These are phyloP conservation scores for Drosophila kanapiae DNA, from an alignment of 1,140 invertebrate genomes.

Conservation along the genomic window DNA sequence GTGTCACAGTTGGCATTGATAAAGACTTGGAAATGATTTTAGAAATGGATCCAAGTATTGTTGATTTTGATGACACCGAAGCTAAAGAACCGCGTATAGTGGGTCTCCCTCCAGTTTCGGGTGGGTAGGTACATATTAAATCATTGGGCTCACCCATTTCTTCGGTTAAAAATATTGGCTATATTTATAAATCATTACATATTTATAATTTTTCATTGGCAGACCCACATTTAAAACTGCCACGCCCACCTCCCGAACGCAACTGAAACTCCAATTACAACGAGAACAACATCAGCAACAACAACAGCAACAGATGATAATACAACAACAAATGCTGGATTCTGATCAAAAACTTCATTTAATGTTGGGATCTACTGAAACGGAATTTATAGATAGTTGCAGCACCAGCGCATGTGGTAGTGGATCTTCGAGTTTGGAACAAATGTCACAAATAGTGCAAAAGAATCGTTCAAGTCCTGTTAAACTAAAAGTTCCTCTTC, in stretches of 20 bases:
- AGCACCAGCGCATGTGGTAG: constrained; percentile 56
- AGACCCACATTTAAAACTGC: constrained; percentile 93
- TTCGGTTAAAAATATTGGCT: background rate
- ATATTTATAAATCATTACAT: background rate
- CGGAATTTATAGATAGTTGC: constrained; percentile 43
- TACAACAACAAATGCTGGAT: constrained; percentile 86
- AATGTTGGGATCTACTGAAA: constrained; percentile 36
- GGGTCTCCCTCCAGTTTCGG: constrained; percentile 80
- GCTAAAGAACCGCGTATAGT: constrained; percentile 57
- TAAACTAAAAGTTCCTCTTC: constrained; percentile 86
- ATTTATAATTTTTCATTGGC: background rate
- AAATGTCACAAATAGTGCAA: constrained; percentile 43
- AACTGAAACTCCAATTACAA: constrained; percentile 94
- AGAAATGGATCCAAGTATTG: constrained; percentile 88
- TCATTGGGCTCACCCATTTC: background rate
- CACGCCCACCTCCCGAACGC: constrained; percentile 92
- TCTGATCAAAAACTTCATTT: constrained; percentile 58
- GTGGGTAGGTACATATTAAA: constrained; percentile 74
- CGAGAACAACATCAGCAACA: constrained; percentile 91
- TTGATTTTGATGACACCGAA: constrained; percentile 85
- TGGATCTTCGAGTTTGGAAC: constrained; percentile 59
- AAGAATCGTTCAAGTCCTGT: constrained; percentile 84
- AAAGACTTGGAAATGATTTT: constrained; percentile 88
- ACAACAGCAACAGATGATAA: constrained; percentile 86
- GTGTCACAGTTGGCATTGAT: constrained; percentile 87